These are phyloP conservation scores for Danionella cerebrum DNA, from an alignment of 2,113 vertebrate species.

Conservation along the genomic window DNA sequence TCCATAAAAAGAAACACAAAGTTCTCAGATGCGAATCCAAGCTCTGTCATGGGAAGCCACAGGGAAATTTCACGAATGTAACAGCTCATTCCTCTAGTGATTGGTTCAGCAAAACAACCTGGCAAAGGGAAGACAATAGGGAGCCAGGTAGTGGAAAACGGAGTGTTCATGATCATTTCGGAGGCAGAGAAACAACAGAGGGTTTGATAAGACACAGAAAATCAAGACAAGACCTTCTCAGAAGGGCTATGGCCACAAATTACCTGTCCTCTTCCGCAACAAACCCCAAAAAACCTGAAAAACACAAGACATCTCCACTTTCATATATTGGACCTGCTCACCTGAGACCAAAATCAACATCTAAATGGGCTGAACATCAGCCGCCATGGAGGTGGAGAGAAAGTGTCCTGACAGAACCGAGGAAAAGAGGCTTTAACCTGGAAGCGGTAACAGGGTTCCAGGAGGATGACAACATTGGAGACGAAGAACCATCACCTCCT, in stretches of 20 bases:
- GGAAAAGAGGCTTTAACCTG: constrained; percentile 38
- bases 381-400: constrained; percentile 13
- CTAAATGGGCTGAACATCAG: constrained; percentile 31
- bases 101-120: constrained; percentile 73
- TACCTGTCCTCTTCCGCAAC: constrained; percentile 1
- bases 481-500: constrained; percentile 39
- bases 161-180: constrained; percentile 38
- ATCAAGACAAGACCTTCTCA: constrained; percentile 2
- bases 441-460: constrained; percentile 35
- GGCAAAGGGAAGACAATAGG: constrained; percentile 51
- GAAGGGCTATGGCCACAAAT: neutral
- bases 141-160: constrained; percentile 37
- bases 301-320: constrained; percentile 48
- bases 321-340: constrained; percentile 56
- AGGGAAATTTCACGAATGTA: constrained; percentile 63
- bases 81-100: constrained; percentile 75
- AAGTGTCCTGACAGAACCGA: neutral
- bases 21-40: constrained; percentile 80
- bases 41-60: constrained; percentile 68
- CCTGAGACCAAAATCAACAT: constrained; percentile 29
- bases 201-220: constrained; percentile 16
- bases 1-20: constrained; percentile 89
- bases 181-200: constrained; percentile 24
- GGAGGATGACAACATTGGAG: constrained; percentile 20
- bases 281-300: constrained; percentile 25